phyloP scores from a whole-genome alignment of 2,113 vertebrate species.

The Daphoenositta chrysoptera region DNA sequence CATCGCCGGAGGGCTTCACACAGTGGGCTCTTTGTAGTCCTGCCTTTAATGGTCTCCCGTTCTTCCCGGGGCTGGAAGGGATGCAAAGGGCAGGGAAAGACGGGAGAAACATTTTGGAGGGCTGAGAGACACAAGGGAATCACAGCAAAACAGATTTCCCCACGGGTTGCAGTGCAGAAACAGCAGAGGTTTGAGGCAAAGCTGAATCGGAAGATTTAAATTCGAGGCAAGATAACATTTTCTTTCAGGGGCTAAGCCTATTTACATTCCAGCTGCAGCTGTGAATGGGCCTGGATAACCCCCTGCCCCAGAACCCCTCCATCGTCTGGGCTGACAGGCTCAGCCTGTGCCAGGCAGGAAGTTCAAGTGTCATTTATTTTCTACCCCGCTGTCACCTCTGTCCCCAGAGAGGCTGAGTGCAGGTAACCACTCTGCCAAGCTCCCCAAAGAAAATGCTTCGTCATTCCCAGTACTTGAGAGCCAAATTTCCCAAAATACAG shows the following conservation, averaged over 20 bases:
- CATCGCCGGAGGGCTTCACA: not conserved
- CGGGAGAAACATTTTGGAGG: not conserved
- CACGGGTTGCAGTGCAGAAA: not conserved
- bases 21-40: conserved; percentile 37
- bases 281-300: not conserved
- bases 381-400: not conserved
- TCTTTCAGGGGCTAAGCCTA: not conserved
- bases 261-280: not conserved
- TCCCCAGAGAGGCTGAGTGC: not conserved
- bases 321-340: not conserved
- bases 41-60: not conserved
- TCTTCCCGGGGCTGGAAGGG: not conserved
- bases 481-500: not conserved
- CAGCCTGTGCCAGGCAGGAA: not conserved
- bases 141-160: not conserved
- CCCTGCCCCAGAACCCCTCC: not conserved
- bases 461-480: not conserved
- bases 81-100: not conserved
- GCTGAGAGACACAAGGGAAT: not conserved
- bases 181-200: not conserved
- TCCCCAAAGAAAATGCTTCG: not conserved
- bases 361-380: not conserved
- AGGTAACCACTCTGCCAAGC: not conserved
- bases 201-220: not conserved
- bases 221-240: not conserved